Evolutionary conservation across 2,797 vertebrate genomes (phyloP).

Genomic region (Acanthornis magna): DNA sequence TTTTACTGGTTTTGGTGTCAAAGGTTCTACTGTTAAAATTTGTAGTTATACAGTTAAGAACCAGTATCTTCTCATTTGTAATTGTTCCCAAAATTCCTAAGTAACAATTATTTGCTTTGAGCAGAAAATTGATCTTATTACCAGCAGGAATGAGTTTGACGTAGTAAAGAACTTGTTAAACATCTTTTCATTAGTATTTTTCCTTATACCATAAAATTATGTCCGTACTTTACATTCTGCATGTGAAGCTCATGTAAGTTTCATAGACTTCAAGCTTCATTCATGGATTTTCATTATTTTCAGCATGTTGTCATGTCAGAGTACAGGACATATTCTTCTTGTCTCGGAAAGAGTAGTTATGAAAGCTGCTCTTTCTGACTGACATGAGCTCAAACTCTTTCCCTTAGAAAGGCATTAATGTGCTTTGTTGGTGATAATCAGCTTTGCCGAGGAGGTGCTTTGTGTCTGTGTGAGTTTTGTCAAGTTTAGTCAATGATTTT

Average conservation of each 20-base stretch:
- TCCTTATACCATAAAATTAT: neutral
- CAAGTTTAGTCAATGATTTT: neutral
- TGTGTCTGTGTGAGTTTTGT: neutral
- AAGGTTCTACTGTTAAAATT: neutral
- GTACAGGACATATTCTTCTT: neutral
- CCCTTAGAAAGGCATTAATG: neutral
- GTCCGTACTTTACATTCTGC: neutral
- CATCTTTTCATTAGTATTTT: neutral
- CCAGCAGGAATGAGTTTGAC: neutral
- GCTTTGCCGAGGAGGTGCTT: neutral
- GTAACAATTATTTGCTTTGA: neutral
- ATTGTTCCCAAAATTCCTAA: neutral
- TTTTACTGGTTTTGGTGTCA: neutral
- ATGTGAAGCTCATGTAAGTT: neutral
- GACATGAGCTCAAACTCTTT: accelerated
- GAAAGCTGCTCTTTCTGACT: neutral
- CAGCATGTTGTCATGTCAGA: neutral
- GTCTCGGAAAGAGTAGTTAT: neutral
- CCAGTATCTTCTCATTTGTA: neutral
- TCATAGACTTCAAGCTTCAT: neutral
- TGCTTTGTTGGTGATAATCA: neutral
- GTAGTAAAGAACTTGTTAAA: neutral
- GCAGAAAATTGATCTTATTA: neutral
- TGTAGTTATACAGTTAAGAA: neutral
- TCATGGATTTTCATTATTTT: neutral